Percentiles rank a stretch among this genome's conserved stretches.
Conservation (phyloP, 2,888 invertebrate genomes). For the Acronicta psi region DNA sequence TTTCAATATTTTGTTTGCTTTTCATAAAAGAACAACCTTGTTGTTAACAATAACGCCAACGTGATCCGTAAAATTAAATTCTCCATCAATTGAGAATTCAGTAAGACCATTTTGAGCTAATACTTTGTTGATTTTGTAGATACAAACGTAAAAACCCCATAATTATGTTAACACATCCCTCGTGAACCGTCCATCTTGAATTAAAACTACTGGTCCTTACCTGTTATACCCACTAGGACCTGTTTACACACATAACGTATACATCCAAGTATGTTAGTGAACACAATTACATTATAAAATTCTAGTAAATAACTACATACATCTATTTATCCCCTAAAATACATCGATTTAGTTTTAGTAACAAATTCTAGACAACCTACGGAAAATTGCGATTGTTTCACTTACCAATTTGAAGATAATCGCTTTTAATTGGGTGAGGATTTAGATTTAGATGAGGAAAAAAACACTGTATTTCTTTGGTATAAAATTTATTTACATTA, state of each 20-base stretch:
- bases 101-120: too few species aligned
- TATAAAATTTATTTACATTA: conserved; percentile 18
- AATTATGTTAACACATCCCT: too few species aligned
- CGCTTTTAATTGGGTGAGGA: not conserved
- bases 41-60: too few species aligned
- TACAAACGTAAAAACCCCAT: too few species aligned
- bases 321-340: not conserved
- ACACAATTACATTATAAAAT: conserved; percentile 4
- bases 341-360: conserved; percentile 23
- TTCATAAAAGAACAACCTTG: too few species aligned
- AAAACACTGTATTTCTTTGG: conserved; percentile 9
- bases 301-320: conserved; percentile 4
- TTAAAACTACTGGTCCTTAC: conserved; percentile 25
- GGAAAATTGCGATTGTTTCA: conserved; percentile 7
- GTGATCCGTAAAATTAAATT: too few species aligned
- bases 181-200: not conserved
- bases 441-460: not conserved
- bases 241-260: conserved; percentile 8
- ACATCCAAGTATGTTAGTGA: conserved; percentile 11
- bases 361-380: conserved; percentile 13
- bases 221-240: conserved; percentile 2
- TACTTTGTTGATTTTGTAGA: too few species aligned
- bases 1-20: too few species aligned
- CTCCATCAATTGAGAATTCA: too few species aligned
- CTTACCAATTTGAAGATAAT: conserved; percentile 31